These are phyloP conservation scores for Catocala fraxini DNA, from an alignment of 2,888 invertebrate species.

Conservation along the genomic window DNA sequence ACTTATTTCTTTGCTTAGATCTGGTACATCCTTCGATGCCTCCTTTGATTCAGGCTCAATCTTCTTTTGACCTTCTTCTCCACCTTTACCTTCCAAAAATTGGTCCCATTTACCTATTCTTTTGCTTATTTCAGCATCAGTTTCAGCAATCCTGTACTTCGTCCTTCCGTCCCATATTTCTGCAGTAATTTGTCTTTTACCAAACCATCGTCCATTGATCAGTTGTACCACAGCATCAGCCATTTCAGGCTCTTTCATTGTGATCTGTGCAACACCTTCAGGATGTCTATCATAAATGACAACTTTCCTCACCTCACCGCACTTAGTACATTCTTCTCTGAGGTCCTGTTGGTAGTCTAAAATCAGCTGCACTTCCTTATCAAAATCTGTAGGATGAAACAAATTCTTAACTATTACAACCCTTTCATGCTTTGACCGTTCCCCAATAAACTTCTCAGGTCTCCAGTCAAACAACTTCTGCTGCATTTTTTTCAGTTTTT, in stretches of 20 bases:
- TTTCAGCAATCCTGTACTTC: constrained; percentile 96
- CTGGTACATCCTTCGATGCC: constrained; percentile 10
- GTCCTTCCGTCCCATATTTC: constrained; percentile 98
- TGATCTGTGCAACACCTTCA: constrained; percentile 97
- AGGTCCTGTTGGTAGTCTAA: constrained; percentile 97
- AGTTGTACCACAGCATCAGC: constrained; percentile 96
- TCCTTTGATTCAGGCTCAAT: constrained; percentile 1
- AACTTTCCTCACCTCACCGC: constrained; percentile 97
- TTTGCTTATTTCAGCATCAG: constrained; percentile 94
- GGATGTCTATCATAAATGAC: constrained; percentile 96
- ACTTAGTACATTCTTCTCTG: constrained; percentile 95
- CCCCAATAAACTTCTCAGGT: constrained; percentile 96
- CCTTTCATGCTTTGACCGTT: constrained; percentile 95
- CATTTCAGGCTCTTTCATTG: constrained; percentile 95
- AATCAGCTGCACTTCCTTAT: constrained; percentile 95
- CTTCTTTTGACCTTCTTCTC: constrained; percentile 40
- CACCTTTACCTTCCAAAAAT: constrained; percentile 90
- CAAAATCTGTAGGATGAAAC: constrained; percentile 96
- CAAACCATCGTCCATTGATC: constrained; percentile 97
- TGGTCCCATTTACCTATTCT: constrained; percentile 96
- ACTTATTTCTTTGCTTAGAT: constrained; percentile 23
- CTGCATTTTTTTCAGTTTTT: constrained; percentile 96
- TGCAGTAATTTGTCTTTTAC: constrained; percentile 94
- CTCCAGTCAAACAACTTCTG: constrained; percentile 99
- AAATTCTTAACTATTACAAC: constrained; percentile 97